Evolutionary conservation across 2,888 invertebrate species (phyloP), one percentile per base, ranked within the genome.

Genomic region (Plemyria rubiginata): DNA sequence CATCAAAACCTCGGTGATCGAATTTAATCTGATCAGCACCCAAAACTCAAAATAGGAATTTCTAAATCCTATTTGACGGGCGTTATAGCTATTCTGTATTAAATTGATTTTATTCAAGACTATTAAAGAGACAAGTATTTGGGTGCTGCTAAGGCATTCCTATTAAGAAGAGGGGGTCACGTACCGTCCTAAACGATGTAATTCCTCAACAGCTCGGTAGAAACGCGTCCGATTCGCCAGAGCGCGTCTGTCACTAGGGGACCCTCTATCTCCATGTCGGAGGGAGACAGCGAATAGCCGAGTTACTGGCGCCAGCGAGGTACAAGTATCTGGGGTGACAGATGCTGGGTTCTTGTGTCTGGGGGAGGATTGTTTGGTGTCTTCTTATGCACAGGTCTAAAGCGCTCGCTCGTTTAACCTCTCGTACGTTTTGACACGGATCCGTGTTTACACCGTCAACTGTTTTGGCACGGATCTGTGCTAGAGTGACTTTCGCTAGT

Each of bases 221-320:
- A 71, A 8, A 62, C 45, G 48, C 69, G 69, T 6, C 61, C 57
- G 54, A 45, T 57, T 12, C 69, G 67, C 38, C 53, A 65, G 15
- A 69, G 60, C 59, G 40, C 59, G 62, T 68, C 70, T 13, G 43
- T 57, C 46, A 45, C 59, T 46, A 54, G 67, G 49, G 68, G 58
- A n/a, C 56, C 61, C 2, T 69, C 67, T 32, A 40, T 67, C 67
- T 65, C 67, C 49, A 66, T 65, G 51, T 66, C 69, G n/a, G 69
- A 69, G 40, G 70, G 62, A 38, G 65, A 67, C 45, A 67, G 67
- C 49, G 68, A 71, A 59, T 67, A 67, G 61, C 48, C 51, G 29
- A 36, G 16, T 38, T 32, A 51, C 32, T 22, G 3, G 2, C 38
- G 38, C 40, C 48, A 54, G 54, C 51, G 41, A 54, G 54, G 65